phyloP scores from a whole-genome alignment of 2,113 vertebrate species.

The Phoenicopterus ruber region DNA sequence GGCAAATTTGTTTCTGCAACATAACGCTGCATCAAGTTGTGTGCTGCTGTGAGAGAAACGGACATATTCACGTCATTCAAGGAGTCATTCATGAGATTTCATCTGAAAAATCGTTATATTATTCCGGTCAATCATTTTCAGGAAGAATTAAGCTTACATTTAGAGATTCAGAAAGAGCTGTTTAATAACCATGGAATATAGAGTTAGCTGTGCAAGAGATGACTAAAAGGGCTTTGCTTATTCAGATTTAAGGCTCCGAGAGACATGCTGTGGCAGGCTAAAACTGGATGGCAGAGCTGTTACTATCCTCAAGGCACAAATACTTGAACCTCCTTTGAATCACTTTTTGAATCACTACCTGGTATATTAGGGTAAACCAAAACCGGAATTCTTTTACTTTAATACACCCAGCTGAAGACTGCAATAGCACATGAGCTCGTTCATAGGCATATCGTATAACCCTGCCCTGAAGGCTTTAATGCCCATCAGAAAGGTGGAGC shows the following conservation, averaged over 20 bases:
- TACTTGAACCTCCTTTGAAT: neutral
- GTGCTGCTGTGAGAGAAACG: neutral
- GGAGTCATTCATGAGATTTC: neutral
- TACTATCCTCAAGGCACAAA: neutral
- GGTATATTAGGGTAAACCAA: neutral
- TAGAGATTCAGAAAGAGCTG: neutral
- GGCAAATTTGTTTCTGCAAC: neutral
- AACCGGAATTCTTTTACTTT: constrained; percentile 2
- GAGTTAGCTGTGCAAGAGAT: neutral
- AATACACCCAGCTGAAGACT: neutral
- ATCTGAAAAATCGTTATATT: neutral
- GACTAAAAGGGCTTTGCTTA: neutral
- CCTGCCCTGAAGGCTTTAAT: neutral
- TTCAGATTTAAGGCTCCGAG: neutral
- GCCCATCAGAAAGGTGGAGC: neutral
- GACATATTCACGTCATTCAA: neutral
- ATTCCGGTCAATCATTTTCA: neutral
- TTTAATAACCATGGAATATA: neutral
- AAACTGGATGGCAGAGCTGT: neutral
- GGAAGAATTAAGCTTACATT: neutral
- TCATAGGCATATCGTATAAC: neutral
- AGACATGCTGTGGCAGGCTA: neutral
- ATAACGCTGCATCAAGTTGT: neutral
- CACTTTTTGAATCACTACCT: neutral
- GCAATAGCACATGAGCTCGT: neutral